A percentile compares a stretch with the other conserved stretches of the same genome.
These are phyloP conservation scores for Scylla paramamosain DNA, from an alignment of 1,140 invertebrate species.

Conservation along the genomic window DNA sequence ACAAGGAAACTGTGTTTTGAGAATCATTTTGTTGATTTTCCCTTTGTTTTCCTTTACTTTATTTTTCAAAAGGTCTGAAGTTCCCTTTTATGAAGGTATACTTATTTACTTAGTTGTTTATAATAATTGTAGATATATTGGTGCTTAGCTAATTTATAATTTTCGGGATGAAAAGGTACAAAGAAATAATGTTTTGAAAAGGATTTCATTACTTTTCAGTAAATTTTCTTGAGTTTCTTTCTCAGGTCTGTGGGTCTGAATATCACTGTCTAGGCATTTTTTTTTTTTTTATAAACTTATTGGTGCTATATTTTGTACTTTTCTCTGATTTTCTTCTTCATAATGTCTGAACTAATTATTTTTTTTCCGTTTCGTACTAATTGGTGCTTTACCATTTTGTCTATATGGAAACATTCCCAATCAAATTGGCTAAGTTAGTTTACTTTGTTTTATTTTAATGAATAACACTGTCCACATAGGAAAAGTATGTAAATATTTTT, in stretches of 20 bases:
- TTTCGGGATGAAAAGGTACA: no score
- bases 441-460: conserved; percentile 26
- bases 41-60: neutral
- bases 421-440: neutral
- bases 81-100: no score
- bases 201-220: neutral
- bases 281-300: neutral
- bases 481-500: conserved; percentile 18
- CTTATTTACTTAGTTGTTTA: no score
- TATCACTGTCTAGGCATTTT: neutral
- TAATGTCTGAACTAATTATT: neutral
- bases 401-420: neutral
- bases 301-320: neutral
- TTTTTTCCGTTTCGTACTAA: neutral
- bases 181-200: no score
- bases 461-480: neutral
- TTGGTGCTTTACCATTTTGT: neutral
- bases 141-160: no score
- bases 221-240: no score
- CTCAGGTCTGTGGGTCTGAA: no score
- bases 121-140: no score
- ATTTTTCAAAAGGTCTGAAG: no score
- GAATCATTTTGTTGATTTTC: no score
- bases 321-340: neutral
- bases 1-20: neutral